Evolutionary conservation across 2,797 vertebrate species (phyloP).

Genomic region (Cuculus canorus): DNA sequence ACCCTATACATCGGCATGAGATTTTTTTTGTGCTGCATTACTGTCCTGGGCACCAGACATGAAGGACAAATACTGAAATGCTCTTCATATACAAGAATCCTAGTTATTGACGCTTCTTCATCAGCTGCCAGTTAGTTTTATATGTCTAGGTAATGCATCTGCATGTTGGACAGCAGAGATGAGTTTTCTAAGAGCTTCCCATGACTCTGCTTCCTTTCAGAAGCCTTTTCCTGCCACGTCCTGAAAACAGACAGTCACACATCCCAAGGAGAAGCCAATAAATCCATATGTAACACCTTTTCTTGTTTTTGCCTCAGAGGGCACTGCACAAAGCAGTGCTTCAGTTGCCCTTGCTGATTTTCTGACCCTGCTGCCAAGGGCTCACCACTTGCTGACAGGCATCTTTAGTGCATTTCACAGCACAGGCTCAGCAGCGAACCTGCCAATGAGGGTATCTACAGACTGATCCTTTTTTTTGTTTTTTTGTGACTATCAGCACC

Average conservation of each 20-base stretch:
- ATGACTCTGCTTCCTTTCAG: neutral
- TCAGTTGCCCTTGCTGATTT: neutral
- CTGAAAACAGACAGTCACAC: neutral
- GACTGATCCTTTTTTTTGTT: neutral
- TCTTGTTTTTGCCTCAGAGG: neutral
- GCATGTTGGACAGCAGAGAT: neutral
- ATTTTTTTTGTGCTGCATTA: neutral
- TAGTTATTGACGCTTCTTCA: neutral
- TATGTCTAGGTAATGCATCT: neutral
- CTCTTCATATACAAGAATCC: neutral
- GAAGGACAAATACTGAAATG: neutral
- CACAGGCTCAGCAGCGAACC: neutral
- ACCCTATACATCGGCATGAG: neutral
- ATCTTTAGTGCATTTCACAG: neutral
- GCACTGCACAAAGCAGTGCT: neutral
- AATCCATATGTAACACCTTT: neutral
- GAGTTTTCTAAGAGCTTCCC: neutral
- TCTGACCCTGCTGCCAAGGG: neutral
- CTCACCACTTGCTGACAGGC: neutral
- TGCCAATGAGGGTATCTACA: neutral
- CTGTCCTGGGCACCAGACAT: neutral
- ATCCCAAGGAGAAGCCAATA: neutral
- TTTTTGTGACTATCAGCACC: neutral
- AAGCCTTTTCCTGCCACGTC: neutral
- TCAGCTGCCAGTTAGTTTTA: neutral